Percentiles rank a stretch among this genome's conserved stretches.
phyloP scores from a whole-genome alignment of 2,797 vertebrate genomes.

The Hafferia zeledoni region DNA sequence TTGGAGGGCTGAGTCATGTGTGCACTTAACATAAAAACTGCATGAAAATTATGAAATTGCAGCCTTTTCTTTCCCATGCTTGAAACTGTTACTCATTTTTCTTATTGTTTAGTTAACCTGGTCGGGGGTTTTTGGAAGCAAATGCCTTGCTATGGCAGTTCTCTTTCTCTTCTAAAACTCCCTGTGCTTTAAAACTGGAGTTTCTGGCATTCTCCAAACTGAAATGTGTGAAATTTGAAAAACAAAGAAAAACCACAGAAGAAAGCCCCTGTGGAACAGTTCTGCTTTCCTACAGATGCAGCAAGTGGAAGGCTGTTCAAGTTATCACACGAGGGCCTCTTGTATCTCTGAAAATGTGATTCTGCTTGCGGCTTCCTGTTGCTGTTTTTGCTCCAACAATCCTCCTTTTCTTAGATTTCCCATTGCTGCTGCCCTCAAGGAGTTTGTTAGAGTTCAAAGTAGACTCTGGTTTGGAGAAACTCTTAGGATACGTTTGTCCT shows the following conservation, averaged over 20 bases:
- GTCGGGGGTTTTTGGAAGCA: background rate
- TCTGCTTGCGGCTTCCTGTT: background rate
- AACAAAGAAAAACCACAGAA: background rate
- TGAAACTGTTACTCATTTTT: background rate
- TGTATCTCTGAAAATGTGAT: background rate
- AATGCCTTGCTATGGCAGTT: background rate
- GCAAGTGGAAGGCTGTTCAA: background rate
- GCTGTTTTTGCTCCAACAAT: background rate
- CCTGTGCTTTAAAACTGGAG: background rate
- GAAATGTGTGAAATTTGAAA: background rate
- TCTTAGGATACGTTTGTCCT: background rate
- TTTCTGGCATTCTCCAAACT: background rate
- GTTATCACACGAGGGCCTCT: background rate
- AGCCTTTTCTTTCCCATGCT: background rate
- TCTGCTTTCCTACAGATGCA: slow-evolving; percentile 8
- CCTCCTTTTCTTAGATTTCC: background rate
- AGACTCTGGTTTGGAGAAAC: background rate
- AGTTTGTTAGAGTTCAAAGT: background rate
- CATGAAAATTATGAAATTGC: background rate
- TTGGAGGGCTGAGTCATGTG: background rate
- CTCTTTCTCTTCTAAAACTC: slow-evolving; percentile 14
- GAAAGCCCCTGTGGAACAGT: background rate
- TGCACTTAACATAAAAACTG: background rate
- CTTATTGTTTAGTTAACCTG: background rate
- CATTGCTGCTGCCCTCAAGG: background rate